phyloP scores from a whole-genome alignment of 1,140 invertebrate species.

The Drosophila gunungcola region DNA sequence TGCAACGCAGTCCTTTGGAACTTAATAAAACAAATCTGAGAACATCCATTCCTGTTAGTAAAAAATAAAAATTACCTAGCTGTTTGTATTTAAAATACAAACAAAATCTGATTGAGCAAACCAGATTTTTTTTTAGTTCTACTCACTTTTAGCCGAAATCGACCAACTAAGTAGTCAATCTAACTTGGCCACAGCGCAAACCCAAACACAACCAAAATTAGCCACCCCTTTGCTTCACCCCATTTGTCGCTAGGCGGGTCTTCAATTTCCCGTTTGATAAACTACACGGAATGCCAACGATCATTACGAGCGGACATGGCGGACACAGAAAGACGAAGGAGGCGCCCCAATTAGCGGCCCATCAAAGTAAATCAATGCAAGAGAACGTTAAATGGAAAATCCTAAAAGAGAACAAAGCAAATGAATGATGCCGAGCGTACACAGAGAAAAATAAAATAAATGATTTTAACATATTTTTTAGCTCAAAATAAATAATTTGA shows the following conservation, averaged over 20 bases:
- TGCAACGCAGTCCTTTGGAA: too few relatives aligned
- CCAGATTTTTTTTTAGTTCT: background rate
- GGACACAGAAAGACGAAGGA: background rate
- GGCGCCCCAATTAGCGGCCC: conserved; percentile 56
- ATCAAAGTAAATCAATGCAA: conserved; percentile 74
- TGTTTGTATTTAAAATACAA: too few relatives aligned
- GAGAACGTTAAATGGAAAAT: conserved; percentile 17
- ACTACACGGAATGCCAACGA: conserved; percentile 71
- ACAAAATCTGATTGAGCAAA: too few relatives aligned
- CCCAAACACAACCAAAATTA: conserved; percentile 21
- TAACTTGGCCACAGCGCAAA: background rate
- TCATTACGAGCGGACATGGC: conserved; percentile 53
- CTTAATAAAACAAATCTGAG: too few relatives aligned
- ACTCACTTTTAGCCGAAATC: background rate
- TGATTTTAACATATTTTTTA: too few relatives aligned
- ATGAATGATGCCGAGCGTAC: background rate
- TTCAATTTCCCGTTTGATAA: conserved; percentile 62
- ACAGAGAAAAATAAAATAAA: background rate
- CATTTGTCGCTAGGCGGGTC: background rate
- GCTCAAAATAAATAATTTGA: too few relatives aligned
- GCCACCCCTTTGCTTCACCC: background rate
- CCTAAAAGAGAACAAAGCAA: conserved; percentile 12
- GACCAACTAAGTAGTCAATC: background rate
- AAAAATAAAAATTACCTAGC: too few relatives aligned
- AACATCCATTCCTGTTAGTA: too few relatives aligned